A percentile compares a stretch with the other conserved stretches of the same genome.
Conservation (phyloP, 2,113 vertebrate genomes). For the Stigmatopora nigra region DNA sequence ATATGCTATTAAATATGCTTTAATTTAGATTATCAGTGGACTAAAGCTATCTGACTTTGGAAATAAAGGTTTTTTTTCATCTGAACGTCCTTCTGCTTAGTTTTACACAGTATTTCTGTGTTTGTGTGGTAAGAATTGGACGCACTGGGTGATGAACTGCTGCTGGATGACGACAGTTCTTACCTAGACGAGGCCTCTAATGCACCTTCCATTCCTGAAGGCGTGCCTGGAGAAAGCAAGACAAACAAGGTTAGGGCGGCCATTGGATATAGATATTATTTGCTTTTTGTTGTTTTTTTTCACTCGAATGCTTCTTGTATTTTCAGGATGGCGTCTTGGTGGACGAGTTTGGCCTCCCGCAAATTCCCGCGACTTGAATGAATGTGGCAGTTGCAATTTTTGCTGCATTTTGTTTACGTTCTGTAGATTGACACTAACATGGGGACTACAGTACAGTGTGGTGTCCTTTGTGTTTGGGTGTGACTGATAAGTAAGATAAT, state of each 20-base stretch:
- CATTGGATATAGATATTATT: background rate
- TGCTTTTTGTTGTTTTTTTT: too few species aligned
- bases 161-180: constrained; percentile 91
- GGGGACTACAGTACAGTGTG: constrained; percentile 29
- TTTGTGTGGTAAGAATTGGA: constrained; percentile 88
- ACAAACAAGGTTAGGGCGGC: constrained; percentile 80
- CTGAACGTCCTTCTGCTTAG: background rate
- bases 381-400: constrained; percentile 39
- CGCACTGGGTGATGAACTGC: constrained; percentile 88
- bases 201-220: constrained; percentile 88
- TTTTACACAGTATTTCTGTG: constrained; percentile 15
- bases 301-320: constrained; percentile 9
- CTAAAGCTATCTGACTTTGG: too few species aligned
- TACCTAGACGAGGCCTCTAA: constrained; percentile 92
- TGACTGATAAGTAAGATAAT: constrained; percentile 53
- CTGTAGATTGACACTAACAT: constrained; percentile 60
- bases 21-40: too few species aligned
- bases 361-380: constrained; percentile 89
- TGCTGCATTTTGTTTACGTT: constrained; percentile 44
- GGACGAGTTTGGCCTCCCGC: constrained; percentile 94
- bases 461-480: constrained; percentile 31
- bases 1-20: too few species aligned
- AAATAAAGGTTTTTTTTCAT: too few species aligned
- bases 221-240: constrained; percentile 84
- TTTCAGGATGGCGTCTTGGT: constrained; percentile 90